Conservation (phyloP, 2,888 invertebrate species). For the Pyrocoelia pectoralis region DNA sequence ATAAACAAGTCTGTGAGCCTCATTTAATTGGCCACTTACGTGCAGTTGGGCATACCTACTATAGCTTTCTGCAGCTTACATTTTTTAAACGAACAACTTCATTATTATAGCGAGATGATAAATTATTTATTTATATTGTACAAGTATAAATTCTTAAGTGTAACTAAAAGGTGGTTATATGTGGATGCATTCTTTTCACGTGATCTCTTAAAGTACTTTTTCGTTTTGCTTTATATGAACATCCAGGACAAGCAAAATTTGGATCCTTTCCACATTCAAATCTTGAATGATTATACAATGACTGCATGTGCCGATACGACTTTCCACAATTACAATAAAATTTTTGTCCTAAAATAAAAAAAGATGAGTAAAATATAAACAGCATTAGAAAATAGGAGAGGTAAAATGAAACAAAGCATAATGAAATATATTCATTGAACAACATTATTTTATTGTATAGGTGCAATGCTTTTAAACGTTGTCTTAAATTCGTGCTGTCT, state of each 20-base stretch:
- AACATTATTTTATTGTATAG: neutral
- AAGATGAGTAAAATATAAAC: neutral
- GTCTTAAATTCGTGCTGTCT: conserved; percentile 4
- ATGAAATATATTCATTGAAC: too few species aligned
- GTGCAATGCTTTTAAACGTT: neutral
- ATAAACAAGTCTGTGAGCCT: too few species aligned
- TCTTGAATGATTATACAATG: conserved; percentile 33
- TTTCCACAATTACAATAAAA: conserved; percentile 13
- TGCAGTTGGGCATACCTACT: too few species aligned
- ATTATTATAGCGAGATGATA: too few species aligned
- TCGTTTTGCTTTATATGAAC: conserved; percentile 39
- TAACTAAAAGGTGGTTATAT: neutral
- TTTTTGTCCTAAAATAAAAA: neutral
- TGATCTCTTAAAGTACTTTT: conserved; percentile 25
- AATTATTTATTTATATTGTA: too few species aligned
- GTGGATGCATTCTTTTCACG: neutral
- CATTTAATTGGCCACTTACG: too few species aligned
- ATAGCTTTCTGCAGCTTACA: too few species aligned
- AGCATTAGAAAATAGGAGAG: too few species aligned
- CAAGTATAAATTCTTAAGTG: too few species aligned
- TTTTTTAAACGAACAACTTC: too few species aligned
- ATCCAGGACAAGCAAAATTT: conserved; percentile 37
- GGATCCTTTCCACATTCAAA: conserved; percentile 42
- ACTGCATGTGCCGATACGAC: conserved; percentile 21
- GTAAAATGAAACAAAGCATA: too few species aligned